Evolutionary conservation across 2,113 vertebrate species (phyloP).

Genomic region (Opisthocomus hoazin): DNA sequence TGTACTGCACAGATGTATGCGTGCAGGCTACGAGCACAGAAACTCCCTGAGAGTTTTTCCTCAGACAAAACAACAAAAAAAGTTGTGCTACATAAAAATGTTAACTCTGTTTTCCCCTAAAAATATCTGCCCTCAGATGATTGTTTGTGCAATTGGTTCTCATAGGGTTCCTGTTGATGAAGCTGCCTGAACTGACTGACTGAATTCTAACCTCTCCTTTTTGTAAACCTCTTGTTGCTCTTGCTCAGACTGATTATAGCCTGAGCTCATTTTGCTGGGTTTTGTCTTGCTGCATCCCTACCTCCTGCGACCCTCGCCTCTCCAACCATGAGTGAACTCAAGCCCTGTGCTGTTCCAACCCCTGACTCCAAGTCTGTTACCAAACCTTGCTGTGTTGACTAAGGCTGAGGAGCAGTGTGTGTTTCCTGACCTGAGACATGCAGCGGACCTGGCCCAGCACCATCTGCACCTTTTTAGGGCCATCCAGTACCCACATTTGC

Average conservation of each 20-base stretch:
- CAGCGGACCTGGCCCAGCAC: neutral
- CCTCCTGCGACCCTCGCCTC: neutral
- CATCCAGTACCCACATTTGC: neutral
- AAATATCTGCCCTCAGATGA: neutral
- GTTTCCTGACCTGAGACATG: neutral
- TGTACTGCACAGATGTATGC: neutral
- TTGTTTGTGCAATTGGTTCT: neutral
- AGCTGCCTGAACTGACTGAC: neutral
- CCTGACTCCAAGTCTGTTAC: accelerated
- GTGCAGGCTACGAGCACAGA: neutral
- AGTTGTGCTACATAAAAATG: neutral
- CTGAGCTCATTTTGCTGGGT: neutral
- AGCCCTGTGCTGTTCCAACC: accelerated
- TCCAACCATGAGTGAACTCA: neutral
- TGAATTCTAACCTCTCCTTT: neutral
- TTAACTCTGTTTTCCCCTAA: neutral
- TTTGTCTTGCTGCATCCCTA: neutral
- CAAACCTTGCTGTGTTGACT: neutral
- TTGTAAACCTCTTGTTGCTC: neutral
- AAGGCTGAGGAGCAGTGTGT: neutral
- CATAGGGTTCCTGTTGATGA: neutral
- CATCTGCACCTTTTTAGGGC: neutral
- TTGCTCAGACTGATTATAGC: neutral
- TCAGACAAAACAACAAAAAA: neutral
- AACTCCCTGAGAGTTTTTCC: neutral